Evolutionary conservation across 2,888 invertebrate genomes (phyloP), one percentile per base, ranked within the genome.

Genomic region (Dynastes maya): DNA sequence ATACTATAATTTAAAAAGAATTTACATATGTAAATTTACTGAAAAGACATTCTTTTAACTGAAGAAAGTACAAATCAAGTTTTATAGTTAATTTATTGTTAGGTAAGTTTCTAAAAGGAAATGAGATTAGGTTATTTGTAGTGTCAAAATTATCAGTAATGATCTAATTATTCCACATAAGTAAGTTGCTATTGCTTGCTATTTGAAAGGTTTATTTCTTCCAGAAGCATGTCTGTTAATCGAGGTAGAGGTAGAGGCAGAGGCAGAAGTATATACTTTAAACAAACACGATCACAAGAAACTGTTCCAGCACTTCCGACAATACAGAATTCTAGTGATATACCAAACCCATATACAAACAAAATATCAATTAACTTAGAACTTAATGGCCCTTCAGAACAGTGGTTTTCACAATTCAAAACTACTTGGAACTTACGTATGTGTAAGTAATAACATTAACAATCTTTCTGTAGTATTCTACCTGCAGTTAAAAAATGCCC

Each of bases 401-500:
- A 51, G 13, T 83, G 81, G 81, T 81, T 81, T 64, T 29, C 76
- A 3, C 79, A 81, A 29, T 80, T 83, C n/a, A 80, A 79, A 37
- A 80, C 78, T 32, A 78, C 79, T 37, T 83, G 82, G 82, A 79
- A 78, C 64, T 70, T 82, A 71, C 58, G 82, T 82, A 80, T 78
- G 81, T 78, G 13, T 49, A 16, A 13, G 49, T 45, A 27, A 9
- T 32, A 5, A 58, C 29, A 65, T 32, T 13, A 29, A 40, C 4
- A 64, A 51, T 32, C 22, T 29, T 5, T 70, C 29, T 65, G 8
- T 53, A 40, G 29, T 65, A 27, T n/a, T 51, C 49, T 8, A 49
- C 49, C 87, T 86, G 29, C 74, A 88, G 88, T 89, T 80, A 89
- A 89, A 81, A 88, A 86, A 80, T 88, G 89, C 81, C 86, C 87